Evolutionary conservation across 92 coral and sea anemone genomes (phyloP).

Genomic region (Paramuricea clavata): DNA sequence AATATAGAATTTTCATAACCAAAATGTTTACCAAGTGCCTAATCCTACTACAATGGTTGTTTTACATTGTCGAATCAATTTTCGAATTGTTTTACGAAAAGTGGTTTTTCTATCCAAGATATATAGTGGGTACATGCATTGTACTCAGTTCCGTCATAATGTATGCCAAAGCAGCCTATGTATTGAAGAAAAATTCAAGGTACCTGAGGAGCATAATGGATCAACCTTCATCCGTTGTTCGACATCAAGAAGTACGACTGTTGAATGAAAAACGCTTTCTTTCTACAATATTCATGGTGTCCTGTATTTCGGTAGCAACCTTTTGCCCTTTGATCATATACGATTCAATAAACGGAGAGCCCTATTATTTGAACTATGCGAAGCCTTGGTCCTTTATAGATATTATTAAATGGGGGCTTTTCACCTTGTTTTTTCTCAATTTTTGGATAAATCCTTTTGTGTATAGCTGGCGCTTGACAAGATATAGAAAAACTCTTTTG

Average conservation of each 20-base stretch:
- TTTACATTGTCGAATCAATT: not conserved
- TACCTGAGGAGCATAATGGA: not conserved
- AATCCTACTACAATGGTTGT: not conserved
- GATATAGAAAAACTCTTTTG: not conserved
- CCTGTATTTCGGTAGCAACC: not conserved
- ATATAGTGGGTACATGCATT: not conserved
- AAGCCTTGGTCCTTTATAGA: not conserved
- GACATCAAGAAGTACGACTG: not conserved
- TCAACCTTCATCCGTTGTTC: not conserved
- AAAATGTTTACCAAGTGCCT: not conserved
- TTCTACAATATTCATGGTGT: not conserved
- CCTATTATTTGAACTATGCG: not conserved
- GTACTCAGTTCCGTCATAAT: not conserved
- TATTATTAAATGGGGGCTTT: not conserved
- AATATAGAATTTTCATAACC: not conserved
- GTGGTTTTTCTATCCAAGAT: not conserved
- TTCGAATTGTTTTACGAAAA: not conserved
- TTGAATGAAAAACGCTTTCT: slow-evolving; percentile 2
- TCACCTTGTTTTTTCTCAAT: not conserved
- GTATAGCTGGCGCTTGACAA: not conserved
- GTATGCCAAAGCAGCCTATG: not conserved
- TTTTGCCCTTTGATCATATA: not conserved
- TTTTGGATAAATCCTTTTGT: not conserved
- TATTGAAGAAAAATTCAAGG: not conserved
- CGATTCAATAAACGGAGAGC: not conserved